phyloP scores from a whole-genome alignment of 2,888 invertebrate species.

The Polyommatus icarus region DNA sequence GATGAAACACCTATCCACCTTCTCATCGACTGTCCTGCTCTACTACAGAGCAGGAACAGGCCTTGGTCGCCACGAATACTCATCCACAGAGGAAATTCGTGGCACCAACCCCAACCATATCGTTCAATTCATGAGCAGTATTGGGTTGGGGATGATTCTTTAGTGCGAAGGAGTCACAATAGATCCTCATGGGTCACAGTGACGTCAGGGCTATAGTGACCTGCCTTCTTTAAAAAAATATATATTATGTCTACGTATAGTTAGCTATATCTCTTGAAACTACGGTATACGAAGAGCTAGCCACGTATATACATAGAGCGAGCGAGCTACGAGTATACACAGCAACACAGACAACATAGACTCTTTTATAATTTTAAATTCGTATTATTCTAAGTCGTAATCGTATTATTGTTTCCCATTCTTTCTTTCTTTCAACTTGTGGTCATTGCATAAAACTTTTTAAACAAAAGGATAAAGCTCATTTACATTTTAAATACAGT shows the following conservation, averaged over 20 bases:
- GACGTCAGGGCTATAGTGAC: no score
- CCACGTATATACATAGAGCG: not conserved
- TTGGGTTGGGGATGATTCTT: no score
- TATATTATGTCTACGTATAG: not conserved
- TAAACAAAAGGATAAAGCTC: constrained; percentile 21
- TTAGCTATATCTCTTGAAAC: not conserved
- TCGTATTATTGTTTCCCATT: not conserved
- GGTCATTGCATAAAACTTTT: constrained; percentile 15
- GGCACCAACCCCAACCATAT: no score
- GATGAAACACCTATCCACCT: no score
- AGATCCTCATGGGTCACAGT: no score
- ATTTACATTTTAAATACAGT: constrained; percentile 5
- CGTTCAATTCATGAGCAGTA: no score
- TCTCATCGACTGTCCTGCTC: no score
- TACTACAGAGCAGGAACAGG: no score
- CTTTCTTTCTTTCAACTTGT: not conserved
- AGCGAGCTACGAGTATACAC: not conserved
- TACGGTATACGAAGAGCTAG: not conserved
- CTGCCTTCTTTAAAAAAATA: no score
- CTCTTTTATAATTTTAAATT: not conserved
- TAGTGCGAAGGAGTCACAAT: no score
- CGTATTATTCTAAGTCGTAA: not conserved
- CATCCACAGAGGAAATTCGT: no score
- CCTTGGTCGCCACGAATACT: no score
- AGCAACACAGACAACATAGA: not conserved